A percentile compares a stretch with the other conserved stretches of the same genome.
These are phyloP conservation scores for Struthidea cinerea DNA, from an alignment of 2,113 vertebrate species.

Conservation along the genomic window DNA sequence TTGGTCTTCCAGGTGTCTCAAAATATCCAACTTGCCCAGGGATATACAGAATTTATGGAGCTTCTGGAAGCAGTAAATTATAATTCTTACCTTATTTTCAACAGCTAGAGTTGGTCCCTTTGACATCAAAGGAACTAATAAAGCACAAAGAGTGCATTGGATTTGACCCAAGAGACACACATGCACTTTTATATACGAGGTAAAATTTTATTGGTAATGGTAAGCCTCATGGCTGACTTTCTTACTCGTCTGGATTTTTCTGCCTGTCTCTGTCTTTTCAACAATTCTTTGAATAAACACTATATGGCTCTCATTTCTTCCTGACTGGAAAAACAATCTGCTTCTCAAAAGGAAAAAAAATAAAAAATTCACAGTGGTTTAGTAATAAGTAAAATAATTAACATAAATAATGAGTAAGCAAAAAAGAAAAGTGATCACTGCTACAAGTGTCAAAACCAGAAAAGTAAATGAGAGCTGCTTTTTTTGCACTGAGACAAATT, in stretches of 20 bases:
- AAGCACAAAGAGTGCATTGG: neutral
- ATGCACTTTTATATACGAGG: neutral
- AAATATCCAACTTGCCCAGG: neutral
- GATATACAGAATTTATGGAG: neutral
- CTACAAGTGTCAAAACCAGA: neutral
- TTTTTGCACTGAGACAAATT: neutral
- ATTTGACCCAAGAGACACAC: neutral
- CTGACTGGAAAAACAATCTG: neutral
- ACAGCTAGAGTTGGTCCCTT: neutral
- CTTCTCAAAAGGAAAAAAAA: neutral
- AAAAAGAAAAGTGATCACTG: neutral
- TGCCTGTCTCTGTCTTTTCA: neutral
- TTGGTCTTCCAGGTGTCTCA: neutral
- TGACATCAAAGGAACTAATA: neutral
- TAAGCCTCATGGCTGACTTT: neutral
- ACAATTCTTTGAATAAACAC: neutral
- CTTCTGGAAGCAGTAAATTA: constrained; percentile 3
- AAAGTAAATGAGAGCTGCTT: neutral
- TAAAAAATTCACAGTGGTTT: neutral
- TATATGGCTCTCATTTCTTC: neutral
- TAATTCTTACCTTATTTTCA: neutral
- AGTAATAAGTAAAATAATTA: neutral
- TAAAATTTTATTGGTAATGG: constrained; percentile 2
- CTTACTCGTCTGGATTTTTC: neutral
- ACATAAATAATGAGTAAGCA: neutral